These are phyloP conservation scores for Crotalus helleri DNA, from an alignment of 2,113 vertebrate genomes.

Conservation along the genomic window DNA sequence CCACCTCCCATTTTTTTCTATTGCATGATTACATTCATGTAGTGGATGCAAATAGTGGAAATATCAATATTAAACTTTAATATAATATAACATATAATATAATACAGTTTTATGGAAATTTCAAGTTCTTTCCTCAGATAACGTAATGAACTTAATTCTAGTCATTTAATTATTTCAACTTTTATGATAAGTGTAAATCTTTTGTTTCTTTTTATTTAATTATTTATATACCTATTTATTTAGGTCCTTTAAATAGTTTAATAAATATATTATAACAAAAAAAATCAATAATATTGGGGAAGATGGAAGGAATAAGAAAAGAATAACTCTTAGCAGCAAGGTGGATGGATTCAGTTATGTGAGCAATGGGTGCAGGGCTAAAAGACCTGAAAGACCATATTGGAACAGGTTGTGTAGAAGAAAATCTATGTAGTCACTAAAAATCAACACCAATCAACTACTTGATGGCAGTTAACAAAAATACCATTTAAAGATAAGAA, in stretches of 20 bases:
- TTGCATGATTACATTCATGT: not conserved
- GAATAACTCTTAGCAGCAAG: not conserved
- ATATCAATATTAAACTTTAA: not conserved
- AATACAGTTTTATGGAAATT: not conserved
- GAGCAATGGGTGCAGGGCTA: not conserved
- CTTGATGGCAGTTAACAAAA: not conserved
- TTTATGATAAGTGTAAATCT: not conserved
- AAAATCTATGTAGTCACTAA: not conserved
- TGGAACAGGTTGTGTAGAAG: not conserved
- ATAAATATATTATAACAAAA: not conserved
- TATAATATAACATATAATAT: not conserved
- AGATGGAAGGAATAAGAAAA: not conserved
- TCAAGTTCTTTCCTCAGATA: not conserved
- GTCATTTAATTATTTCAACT: not conserved
- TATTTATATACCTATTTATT: not conserved
- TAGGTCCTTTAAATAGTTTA: not conserved
- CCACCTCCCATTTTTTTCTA: not conserved
- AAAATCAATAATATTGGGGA: not conserved
- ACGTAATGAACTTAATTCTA: not conserved
- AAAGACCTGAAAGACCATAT: not conserved
- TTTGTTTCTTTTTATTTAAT: not conserved
- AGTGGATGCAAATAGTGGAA: not conserved
- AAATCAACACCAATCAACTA: not conserved
- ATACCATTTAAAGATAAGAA: not conserved
- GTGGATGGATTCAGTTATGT: not conserved